Evolutionary conservation across 2,888 invertebrate species (phyloP), one percentile per base, ranked within the genome.

Genomic region (Argynnis bischoffii): DNA sequence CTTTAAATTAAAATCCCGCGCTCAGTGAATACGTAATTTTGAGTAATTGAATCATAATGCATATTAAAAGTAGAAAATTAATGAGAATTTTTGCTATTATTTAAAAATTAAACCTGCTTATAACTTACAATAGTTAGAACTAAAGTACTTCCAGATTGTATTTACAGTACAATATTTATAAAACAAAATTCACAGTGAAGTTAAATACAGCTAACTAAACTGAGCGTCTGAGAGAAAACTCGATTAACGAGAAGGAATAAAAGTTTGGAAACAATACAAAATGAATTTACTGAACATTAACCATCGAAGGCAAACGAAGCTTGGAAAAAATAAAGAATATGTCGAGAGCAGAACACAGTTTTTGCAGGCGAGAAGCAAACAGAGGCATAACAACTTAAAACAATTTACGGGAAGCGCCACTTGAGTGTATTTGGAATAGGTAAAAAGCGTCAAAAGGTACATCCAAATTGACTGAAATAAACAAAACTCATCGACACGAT

Each of bases 401-500:
- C 85, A 86, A 86, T 86, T 85, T 84, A 78, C 80, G 72, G 14
- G 79, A 78, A 76, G 78, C 80, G 78, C 79, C 83, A 83, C 85
- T 85, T 79, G 80, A 86, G 83, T 84, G 86, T 84, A 84, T 88
- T 87, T 82, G 80, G 80, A 81, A 86, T 80, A 79, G 77, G 78
- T 69, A 77, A 76, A 78, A 72, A 76, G 72, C 69, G 70, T 66
- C 73, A 70, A 73, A 71, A 69, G 75, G 72, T 77, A 77, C 78
- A 76, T 76, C 79, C 79, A 78, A 87, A 88, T 88, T 84, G 86
- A 88, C 86, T 87, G 35, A 41, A 41, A 41, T 80, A 84, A 86
- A 87, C 86, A 85, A 88, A 88, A 88, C 87, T 89, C 88, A 89
- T 90, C 81, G 88, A 88, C 90, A 87, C 84, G 87, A 90, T 89